Conservation (phyloP, 2,113 vertebrate genomes). For the Tichodroma muraria region DNA sequence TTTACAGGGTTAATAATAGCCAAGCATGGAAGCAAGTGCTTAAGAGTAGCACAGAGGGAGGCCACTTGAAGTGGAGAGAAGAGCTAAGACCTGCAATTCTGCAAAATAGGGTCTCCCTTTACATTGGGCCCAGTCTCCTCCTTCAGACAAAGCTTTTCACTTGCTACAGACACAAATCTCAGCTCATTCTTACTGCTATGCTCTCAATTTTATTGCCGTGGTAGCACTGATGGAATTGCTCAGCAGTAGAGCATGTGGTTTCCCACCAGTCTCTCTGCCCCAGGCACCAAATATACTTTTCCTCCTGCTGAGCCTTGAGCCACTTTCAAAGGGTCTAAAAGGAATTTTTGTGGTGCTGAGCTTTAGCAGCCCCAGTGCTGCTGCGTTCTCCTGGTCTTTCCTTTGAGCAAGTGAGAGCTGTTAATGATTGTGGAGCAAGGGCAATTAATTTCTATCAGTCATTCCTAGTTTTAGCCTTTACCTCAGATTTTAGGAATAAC, state of each 20-base stretch:
- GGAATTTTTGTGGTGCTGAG: neutral
- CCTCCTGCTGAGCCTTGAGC: neutral
- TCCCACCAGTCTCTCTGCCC: neutral
- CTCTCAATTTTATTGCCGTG: neutral
- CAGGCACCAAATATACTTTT: neutral
- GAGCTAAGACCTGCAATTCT: neutral
- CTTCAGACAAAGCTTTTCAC: neutral
- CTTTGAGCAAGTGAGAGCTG: neutral
- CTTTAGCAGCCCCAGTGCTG: neutral
- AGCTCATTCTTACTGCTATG: neutral
- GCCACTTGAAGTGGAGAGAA: neutral
- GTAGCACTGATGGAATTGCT: neutral
- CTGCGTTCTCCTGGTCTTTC: fast-evolving
- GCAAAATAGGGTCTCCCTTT: neutral
- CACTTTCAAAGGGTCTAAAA: neutral
- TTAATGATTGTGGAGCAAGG: neutral
- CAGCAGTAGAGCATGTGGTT: neutral
- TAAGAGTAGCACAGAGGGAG: neutral
- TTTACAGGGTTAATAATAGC: neutral
- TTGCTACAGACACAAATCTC: neutral
- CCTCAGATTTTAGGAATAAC: neutral
- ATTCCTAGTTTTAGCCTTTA: neutral
- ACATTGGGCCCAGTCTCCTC: neutral
- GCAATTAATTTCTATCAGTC: neutral
- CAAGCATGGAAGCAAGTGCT: neutral